Evolutionary conservation across 2,113 vertebrate genomes (phyloP).

Genomic region (Etheostoma spectabile): DNA sequence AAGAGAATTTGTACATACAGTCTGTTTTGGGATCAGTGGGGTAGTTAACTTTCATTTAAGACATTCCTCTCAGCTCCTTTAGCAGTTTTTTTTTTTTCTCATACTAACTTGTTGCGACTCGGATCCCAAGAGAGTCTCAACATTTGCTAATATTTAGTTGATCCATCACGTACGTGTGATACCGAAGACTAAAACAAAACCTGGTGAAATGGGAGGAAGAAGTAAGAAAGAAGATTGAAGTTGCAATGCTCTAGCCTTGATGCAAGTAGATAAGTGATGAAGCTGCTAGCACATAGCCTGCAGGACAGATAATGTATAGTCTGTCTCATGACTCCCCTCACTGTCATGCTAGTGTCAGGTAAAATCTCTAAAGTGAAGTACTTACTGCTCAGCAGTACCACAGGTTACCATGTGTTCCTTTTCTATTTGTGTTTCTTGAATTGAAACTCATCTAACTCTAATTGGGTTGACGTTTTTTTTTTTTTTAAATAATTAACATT

Average conservation of each 20-base stretch:
- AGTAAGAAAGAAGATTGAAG: slow-evolving; percentile 31
- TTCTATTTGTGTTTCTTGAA: slow-evolving; percentile 54
- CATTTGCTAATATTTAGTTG: slow-evolving; percentile 16
- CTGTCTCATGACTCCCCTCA: slow-evolving; percentile 30
- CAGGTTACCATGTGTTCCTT: slow-evolving; percentile 29
- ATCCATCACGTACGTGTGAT: slow-evolving; percentile 11
- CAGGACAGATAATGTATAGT: slow-evolving; percentile 24
- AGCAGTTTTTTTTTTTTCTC: slow-evolving; percentile 20
- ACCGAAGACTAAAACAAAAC: slow-evolving; percentile 32
- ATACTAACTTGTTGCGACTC: neutral
- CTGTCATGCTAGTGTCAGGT: slow-evolving; percentile 32
- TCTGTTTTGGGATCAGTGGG: slow-evolving; percentile 64
- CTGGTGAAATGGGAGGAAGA: neutral
- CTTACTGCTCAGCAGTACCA: slow-evolving; percentile 33
- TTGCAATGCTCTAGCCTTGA: slow-evolving; percentile 31
- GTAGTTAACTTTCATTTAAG: slow-evolving; percentile 54
- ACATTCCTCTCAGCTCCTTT: slow-evolving; percentile 69
- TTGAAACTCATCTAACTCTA: slow-evolving; percentile 55
- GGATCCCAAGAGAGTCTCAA: slow-evolving; percentile 4
- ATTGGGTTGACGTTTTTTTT: slow-evolving; percentile 34
- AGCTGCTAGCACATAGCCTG: slow-evolving; percentile 41
- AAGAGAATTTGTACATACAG: slow-evolving; percentile 63
- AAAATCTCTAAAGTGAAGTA: slow-evolving; percentile 39
- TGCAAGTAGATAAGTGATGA: slow-evolving; percentile 37
- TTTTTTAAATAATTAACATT: slow-evolving; percentile 48